A percentile compares a stretch with the other conserved stretches of the same genome.
Conservation (phyloP, 2,888 invertebrate species). For the Thecophora atra region DNA sequence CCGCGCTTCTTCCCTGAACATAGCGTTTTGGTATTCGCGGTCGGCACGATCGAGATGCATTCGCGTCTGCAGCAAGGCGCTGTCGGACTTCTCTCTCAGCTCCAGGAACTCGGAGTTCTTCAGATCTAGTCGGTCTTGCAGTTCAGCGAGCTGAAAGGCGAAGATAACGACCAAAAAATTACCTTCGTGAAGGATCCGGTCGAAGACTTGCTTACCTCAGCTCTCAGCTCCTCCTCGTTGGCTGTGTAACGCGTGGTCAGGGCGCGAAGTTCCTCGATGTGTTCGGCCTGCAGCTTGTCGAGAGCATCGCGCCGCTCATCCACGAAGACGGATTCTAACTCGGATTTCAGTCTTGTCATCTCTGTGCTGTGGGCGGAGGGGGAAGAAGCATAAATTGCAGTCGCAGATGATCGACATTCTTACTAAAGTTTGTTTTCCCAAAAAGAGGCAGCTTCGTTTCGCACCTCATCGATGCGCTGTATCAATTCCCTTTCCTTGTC, state of each 20-base stretch:
- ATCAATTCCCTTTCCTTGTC: conserved; percentile 67
- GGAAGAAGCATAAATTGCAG: too few relatives aligned
- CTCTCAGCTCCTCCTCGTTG: conserved; percentile 69
- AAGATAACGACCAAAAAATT: too few relatives aligned
- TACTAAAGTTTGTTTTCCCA: conserved; percentile 72
- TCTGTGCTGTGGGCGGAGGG: conserved; percentile 66
- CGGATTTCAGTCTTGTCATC: conserved; percentile 71
- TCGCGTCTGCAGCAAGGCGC: conserved; percentile 61
- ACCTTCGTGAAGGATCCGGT: too few relatives aligned
- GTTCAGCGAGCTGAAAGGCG: conserved; percentile 70
- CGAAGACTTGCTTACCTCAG: conserved; percentile 68
- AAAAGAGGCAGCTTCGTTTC: conserved; percentile 70
- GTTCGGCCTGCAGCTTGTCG: conserved; percentile 69
- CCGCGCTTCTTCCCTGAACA: conserved; percentile 63
- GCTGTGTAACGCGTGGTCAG: conserved; percentile 70
- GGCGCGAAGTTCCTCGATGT: conserved; percentile 70
- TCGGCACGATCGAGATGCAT: conserved; percentile 66
- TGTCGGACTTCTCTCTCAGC: conserved; percentile 71
- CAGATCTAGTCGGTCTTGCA: conserved; percentile 72
- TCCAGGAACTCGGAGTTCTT: conserved; percentile 58
- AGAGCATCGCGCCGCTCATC: conserved; percentile 72
- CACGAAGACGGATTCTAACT: conserved; percentile 71
- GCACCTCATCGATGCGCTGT: conserved; percentile 68
- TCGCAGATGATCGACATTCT: conserved; percentile 39
- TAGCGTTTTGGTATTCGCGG: conserved; percentile 64